phyloP scores from a whole-genome alignment of 1,140 invertebrate genomes.

The Matsumurasca onukii region DNA sequence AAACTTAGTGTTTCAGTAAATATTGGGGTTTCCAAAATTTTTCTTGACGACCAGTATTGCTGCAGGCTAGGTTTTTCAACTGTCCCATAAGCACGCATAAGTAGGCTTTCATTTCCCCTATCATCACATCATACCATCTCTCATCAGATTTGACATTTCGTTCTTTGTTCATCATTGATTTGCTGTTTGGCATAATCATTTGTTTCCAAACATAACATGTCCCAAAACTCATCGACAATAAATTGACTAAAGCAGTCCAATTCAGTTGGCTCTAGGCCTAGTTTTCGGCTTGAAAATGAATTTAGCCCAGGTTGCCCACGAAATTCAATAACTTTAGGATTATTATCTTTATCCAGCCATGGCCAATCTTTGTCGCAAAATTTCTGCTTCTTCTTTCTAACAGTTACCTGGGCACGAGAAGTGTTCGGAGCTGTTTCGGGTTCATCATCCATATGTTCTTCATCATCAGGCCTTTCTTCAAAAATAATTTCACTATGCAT shows the following conservation, averaged over 20 bases:
- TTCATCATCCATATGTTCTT: not conserved
- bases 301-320: not conserved
- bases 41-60: not conserved
- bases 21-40: slow-evolving; percentile 3
- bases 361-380: not conserved
- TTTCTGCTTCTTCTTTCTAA: not conserved
- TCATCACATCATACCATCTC: not conserved
- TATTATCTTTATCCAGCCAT: not conserved
- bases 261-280: not conserved
- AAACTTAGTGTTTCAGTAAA: not conserved
- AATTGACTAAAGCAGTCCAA: not conserved
- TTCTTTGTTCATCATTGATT: not conserved
- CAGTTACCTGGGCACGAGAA: not conserved
- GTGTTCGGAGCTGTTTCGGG: not conserved
- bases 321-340: not conserved
- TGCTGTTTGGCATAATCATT: not conserved
- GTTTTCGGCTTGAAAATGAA: not conserved
- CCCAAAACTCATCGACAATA: not conserved
- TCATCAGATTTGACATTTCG: not conserved
- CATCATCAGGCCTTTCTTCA: too few relatives aligned
- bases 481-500: too few relatives aligned
- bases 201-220: not conserved
- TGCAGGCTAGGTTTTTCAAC: not conserved
- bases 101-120: not conserved
- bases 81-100: not conserved